These are phyloP conservation scores for Neodiprion fabricii DNA, from an alignment of 1,140 invertebrate genomes.

Conservation along the genomic window DNA sequence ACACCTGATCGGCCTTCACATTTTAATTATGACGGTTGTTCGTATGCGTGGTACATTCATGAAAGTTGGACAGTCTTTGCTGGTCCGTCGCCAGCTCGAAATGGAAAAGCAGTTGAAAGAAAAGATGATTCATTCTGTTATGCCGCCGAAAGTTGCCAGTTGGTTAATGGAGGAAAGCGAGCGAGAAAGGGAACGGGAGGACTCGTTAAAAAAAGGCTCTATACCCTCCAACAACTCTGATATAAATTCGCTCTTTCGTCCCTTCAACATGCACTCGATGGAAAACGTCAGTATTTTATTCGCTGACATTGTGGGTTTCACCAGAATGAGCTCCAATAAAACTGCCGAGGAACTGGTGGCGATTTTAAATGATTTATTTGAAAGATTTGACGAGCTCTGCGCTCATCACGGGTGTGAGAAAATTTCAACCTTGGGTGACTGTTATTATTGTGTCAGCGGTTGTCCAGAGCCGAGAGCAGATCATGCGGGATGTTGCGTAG, in stretches of 20 bases:
- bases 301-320: slow-evolving; percentile 98
- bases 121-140: slow-evolving; percentile 97
- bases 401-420: slow-evolving; percentile 87
- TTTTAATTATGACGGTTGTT: slow-evolving; percentile 91
- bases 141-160: slow-evolving; percentile 90
- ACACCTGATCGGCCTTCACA: slow-evolving; percentile 91
- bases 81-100: slow-evolving; percentile 87
- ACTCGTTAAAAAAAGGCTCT: slow-evolving; percentile 57
- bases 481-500: slow-evolving; percentile 88
- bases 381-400: slow-evolving; percentile 90
- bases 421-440: slow-evolving; percentile 94
- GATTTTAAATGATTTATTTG: slow-evolving; percentile 95
- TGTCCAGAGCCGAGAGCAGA: slow-evolving; percentile 87
- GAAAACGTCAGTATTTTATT: slow-evolving; percentile 97
- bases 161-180: slow-evolving; percentile 82
- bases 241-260: slow-evolving; percentile 83
- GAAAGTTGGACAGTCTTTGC: slow-evolving; percentile 92
- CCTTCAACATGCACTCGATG: slow-evolving; percentile 96
- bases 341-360: slow-evolving; percentile 86
- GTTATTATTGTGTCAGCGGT: slow-evolving; percentile 94
- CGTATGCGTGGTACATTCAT: slow-evolving; percentile 94
- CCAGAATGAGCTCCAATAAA: slow-evolving; percentile 96
- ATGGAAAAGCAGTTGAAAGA: slow-evolving; percentile 94
- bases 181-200: slow-evolving; percentile 61
- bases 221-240: slow-evolving; percentile 65